Evolutionary conservation across 2,113 vertebrate species (phyloP).

Genomic region (Andinoacara biseriatus): DNA sequence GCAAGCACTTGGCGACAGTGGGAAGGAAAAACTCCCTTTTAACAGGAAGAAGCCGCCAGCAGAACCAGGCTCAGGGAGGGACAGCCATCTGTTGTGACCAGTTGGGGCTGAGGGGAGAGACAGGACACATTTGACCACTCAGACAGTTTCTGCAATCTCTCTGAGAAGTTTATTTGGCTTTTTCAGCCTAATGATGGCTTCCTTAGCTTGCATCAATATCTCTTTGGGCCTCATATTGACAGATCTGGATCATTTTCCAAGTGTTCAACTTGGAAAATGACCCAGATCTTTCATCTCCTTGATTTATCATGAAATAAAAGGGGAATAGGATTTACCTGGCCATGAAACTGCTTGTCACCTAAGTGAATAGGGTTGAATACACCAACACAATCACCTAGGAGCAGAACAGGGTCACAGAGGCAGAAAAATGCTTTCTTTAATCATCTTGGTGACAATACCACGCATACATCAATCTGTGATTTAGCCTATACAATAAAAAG

Average conservation of each 20-base stretch:
- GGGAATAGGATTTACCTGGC: neutral
- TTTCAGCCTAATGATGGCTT: neutral
- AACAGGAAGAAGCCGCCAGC: too few species aligned
- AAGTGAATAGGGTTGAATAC: conserved; percentile 12
- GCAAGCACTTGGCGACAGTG: too few species aligned
- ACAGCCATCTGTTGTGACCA: too few species aligned
- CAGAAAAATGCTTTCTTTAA: conserved; percentile 27
- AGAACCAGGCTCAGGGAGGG: too few species aligned
- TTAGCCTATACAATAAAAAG: conserved; percentile 7
- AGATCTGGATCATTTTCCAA: neutral
- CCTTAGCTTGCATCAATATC: neutral
- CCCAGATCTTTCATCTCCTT: neutral
- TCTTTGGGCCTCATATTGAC: neutral
- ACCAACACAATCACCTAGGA: neutral
- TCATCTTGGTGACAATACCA: neutral
- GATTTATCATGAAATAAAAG: neutral
- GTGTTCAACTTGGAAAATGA: neutral
- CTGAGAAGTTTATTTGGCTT: neutral
- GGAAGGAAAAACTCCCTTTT: too few species aligned
- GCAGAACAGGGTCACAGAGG: neutral
- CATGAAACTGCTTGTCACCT: neutral
- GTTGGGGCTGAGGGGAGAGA: too few species aligned
- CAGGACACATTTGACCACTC: accelerated
- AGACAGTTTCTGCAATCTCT: neutral
- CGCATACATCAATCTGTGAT: conserved; percentile 14